Percentiles rank a stretch among this genome's conserved stretches.
phyloP scores from a whole-genome alignment of 2,113 vertebrate species.

The Tragelaphus buxtoni region DNA sequence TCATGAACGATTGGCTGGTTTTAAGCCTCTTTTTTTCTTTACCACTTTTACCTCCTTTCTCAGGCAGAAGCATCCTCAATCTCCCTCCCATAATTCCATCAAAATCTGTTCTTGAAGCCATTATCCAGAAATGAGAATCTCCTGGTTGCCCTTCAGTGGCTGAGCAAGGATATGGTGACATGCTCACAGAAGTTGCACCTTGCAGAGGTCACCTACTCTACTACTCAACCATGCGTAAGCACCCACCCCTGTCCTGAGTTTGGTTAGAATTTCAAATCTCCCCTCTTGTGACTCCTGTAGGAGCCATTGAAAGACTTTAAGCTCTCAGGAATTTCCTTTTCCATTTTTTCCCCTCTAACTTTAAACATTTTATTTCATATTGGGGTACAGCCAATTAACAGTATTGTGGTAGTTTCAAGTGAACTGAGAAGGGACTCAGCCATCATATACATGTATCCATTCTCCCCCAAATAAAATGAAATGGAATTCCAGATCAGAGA shows the following conservation, averaged over 20 bases:
- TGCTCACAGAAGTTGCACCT: fast-evolving
- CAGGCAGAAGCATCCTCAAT: background rate
- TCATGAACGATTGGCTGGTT: background rate
- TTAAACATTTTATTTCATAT: background rate
- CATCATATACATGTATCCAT: background rate
- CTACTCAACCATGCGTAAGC: background rate
- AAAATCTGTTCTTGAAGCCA: background rate
- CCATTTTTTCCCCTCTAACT: background rate
- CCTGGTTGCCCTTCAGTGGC: background rate
- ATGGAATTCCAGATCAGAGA: background rate
- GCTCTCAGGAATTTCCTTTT: constrained; percentile 34
- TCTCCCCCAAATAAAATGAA: background rate
- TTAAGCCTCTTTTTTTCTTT: background rate
- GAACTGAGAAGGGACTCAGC: background rate
- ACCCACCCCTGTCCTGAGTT: background rate
- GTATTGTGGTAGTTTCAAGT: background rate
- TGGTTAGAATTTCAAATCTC: background rate
- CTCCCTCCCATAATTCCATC: background rate
- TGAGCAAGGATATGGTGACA: background rate
- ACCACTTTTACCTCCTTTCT: background rate
- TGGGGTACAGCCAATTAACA: background rate
- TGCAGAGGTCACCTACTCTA: background rate
- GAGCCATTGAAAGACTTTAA: constrained; percentile 7
- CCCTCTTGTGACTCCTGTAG: background rate
- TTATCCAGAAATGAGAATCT: background rate